Conservation (phyloP, 2,888 invertebrate species). For the Pandemis corylana region DNA sequence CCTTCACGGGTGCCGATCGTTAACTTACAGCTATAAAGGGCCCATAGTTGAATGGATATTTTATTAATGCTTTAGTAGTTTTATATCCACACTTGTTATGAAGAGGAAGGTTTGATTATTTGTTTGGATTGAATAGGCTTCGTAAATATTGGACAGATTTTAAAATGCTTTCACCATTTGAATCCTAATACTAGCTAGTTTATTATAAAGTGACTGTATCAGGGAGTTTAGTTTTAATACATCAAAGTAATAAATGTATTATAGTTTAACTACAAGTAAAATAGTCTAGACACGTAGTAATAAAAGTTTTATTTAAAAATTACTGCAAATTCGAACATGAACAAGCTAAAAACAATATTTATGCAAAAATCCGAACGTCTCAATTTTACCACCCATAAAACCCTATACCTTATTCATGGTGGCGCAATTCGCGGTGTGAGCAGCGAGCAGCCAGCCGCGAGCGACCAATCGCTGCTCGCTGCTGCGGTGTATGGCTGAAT, state of each 20-base stretch:
- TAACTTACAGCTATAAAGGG: slow-evolving; percentile 21
- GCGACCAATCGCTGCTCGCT: slow-evolving; percentile 44
- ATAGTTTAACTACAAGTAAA: too few relatives aligned
- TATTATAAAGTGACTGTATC: too few relatives aligned
- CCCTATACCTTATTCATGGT: slow-evolving; percentile 9
- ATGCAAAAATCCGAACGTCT: slow-evolving; percentile 22
- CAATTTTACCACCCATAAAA: slow-evolving; percentile 27
- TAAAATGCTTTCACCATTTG: too few relatives aligned
- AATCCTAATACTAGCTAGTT: too few relatives aligned
- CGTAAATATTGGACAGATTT: too few relatives aligned
- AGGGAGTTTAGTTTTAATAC: too few relatives aligned
- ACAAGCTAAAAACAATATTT: slow-evolving; percentile 14
- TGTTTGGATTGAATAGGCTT: too few relatives aligned
- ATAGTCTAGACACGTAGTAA: too few relatives aligned
- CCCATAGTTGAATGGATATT: slow-evolving; percentile 19
- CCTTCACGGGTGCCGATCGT: slow-evolving; percentile 29
- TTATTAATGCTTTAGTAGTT: not conserved
- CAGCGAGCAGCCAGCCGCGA: slow-evolving; percentile 23
- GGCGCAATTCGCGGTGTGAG: slow-evolving; percentile 13
- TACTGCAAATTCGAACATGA: not conserved
- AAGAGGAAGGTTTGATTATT: too few relatives aligned
- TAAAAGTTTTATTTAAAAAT: too few relatives aligned
- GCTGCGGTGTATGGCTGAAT: slow-evolving; percentile 50
- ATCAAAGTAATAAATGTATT: not conserved
- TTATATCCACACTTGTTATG: not conserved